Conservation (phyloP, 1,140 invertebrate genomes). For the Sitophilus oryzae region DNA sequence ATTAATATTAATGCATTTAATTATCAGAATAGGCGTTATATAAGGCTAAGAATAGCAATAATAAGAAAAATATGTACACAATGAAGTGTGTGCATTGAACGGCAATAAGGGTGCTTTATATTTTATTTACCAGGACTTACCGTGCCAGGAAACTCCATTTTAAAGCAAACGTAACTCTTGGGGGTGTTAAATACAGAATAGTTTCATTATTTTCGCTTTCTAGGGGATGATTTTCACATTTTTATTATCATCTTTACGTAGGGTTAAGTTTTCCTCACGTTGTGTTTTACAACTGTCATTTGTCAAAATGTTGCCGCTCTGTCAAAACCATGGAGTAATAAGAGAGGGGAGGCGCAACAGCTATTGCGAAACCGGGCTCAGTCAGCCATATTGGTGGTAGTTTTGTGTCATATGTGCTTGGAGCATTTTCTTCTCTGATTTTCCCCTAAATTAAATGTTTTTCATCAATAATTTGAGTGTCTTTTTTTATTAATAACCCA, state of each 20-base stretch:
- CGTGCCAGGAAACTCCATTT: constrained; percentile 22
- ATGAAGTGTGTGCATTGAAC: neutral
- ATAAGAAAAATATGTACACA: neutral
- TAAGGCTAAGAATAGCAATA: neutral
- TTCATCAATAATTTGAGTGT: too few relatives aligned
- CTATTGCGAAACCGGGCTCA: too few relatives aligned
- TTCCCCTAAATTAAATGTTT: too few relatives aligned
- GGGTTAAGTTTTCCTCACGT: constrained; percentile 33
- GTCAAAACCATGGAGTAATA: too few relatives aligned
- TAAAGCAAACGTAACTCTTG: neutral
- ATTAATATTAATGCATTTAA: constrained; percentile 3
- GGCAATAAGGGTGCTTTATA: neutral
- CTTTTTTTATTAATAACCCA: too few relatives aligned
- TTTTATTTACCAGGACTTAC: constrained; percentile 23
- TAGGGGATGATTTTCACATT: constrained; percentile 17
- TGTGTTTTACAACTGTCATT: constrained; percentile 14
- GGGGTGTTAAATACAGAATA: constrained; percentile 18
- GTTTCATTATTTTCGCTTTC: constrained; percentile 10
- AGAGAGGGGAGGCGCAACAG: too few relatives aligned
- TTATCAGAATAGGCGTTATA: neutral
- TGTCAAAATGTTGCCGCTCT: too few relatives aligned
- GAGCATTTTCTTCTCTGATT: too few relatives aligned
- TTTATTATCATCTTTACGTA: constrained; percentile 20
- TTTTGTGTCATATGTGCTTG: too few relatives aligned
- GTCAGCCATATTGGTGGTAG: too few relatives aligned